Percentiles rank a stretch among this genome's conserved stretches.
Evolutionary conservation across 92 coral and sea anemone genomes (phyloP).

Genomic region (Galaxea fascicularis): DNA sequence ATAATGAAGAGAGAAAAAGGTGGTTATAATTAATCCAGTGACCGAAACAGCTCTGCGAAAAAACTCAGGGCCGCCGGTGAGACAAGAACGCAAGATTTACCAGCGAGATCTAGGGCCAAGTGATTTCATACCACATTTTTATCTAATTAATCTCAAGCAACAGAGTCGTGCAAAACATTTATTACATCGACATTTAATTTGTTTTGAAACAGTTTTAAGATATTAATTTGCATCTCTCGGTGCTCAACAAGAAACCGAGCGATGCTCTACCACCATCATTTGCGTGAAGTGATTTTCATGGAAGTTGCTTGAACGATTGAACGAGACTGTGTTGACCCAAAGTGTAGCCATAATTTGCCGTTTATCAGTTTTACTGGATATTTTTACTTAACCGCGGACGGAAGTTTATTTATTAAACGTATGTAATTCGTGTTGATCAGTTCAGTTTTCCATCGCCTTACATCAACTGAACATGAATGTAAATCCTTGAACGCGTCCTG

Average conservation of each 20-base stretch:
- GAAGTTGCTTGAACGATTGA: neutral
- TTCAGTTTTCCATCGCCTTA: neutral
- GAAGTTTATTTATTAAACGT: neutral
- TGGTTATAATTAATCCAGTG: neutral
- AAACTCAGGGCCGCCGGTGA: no score
- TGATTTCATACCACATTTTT: no score
- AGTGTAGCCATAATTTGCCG: neutral
- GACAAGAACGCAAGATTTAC: no score
- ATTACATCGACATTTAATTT: no score
- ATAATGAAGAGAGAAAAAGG: neutral
- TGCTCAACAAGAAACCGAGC: neutral
- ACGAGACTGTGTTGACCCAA: neutral
- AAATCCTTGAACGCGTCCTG: neutral
- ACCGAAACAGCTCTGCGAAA: no score
- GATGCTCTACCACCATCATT: neutral
- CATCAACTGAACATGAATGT: neutral
- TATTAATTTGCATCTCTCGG: neutral
- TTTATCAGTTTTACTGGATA: neutral
- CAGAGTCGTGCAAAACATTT: no score
- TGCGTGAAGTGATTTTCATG: neutral
- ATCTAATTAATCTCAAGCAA: no score
- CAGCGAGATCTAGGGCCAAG: no score
- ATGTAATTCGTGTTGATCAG: neutral
- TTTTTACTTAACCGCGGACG: neutral
- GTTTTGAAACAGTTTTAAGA: no score